Conservation (phyloP, 2,888 invertebrate genomes). For the Norana najaformis region DNA sequence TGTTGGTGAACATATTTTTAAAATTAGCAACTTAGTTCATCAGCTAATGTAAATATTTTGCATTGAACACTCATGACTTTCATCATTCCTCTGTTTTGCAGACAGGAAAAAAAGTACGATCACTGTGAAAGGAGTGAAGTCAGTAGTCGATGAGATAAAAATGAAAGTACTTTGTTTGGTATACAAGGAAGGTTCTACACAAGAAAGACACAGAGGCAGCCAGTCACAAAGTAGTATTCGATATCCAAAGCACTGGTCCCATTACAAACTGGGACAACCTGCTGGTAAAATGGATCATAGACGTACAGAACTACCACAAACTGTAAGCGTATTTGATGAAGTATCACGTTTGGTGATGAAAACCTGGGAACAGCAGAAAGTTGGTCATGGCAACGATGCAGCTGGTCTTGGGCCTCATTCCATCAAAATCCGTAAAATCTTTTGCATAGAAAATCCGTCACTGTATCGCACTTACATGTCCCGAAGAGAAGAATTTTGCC, state of each 20-base stretch:
- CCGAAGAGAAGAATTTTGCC: not conserved
- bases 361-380: slow-evolving; percentile 28
- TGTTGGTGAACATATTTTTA: too few relatives aligned
- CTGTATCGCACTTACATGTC: not conserved
- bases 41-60: not conserved
- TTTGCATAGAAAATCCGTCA: not conserved
- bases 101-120: not conserved
- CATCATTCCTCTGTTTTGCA: not conserved
- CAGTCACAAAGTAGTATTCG: not conserved
- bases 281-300: not conserved
- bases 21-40: too few relatives aligned
- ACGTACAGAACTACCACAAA: not conserved
- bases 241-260: slow-evolving; percentile 14
- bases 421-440: not conserved
- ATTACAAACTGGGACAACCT: not conserved
- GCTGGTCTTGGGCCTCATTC: not conserved
- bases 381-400: slow-evolving; percentile 16
- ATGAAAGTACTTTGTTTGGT: not conserved
- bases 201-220: not conserved
- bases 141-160: not conserved
- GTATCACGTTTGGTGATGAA: slow-evolving; percentile 21
- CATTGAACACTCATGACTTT: not conserved
- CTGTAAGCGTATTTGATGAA: not conserved
- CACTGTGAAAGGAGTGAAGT: not conserved
- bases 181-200: not conserved